Percentiles rank a stretch among this genome's conserved stretches.
Evolutionary conservation across 1,140 invertebrate genomes (phyloP).

Genomic region (Drosophila dunni): DNA sequence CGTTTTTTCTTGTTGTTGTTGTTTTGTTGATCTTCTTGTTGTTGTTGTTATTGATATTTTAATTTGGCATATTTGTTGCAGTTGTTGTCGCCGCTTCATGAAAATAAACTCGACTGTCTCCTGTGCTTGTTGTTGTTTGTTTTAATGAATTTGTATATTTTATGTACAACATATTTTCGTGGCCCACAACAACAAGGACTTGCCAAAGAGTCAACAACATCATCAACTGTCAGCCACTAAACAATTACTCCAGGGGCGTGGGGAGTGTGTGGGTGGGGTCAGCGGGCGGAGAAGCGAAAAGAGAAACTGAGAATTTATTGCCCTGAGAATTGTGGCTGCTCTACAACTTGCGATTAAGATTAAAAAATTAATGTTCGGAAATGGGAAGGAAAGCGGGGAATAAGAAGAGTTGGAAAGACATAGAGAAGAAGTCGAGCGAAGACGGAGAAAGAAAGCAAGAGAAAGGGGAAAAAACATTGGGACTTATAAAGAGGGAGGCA

Average conservation of each 20-base stretch:
- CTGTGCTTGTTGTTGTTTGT: constrained; percentile 12
- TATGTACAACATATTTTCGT: constrained; percentile 45
- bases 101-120: constrained; percentile 42
- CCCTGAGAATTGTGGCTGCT: constrained; percentile 7
- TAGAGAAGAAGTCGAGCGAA: too few species aligned
- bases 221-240: constrained; percentile 16
- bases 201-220: constrained; percentile 9
- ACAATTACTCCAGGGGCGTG: not conserved
- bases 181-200: constrained; percentile 11
- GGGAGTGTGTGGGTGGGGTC: not conserved
- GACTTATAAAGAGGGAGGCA: not conserved
- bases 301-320: not conserved
- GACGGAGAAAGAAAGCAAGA: too few species aligned
- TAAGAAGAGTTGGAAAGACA: too few species aligned
- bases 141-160: constrained; percentile 53
- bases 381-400: too few species aligned
- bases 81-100: constrained; percentile 19
- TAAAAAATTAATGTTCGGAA: not conserved
- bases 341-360: constrained; percentile 1
- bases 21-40: constrained; percentile 20
- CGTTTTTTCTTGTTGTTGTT: not conserved
- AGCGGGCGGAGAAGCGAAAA: not conserved
- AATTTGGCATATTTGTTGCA: constrained; percentile 41
- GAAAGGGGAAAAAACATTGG: too few species aligned
- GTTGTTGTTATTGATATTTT: constrained; percentile 34